phyloP scores from a whole-genome alignment of 2,888 invertebrate genomes.

The Sycophila texana region DNA sequence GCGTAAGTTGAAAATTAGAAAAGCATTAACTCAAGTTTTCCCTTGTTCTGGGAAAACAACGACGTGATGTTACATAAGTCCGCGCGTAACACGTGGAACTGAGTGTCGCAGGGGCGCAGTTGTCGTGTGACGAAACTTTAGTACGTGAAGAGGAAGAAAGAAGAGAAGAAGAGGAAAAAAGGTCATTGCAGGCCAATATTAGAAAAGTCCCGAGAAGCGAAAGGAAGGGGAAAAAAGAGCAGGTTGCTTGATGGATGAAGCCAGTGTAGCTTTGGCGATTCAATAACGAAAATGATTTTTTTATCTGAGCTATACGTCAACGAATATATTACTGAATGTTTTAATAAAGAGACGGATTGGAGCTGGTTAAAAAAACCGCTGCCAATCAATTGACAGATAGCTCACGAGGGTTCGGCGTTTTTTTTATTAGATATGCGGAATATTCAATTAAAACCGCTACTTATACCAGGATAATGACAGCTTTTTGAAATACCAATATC shows the following conservation, averaged over 20 bases:
- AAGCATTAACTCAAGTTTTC: not conserved
- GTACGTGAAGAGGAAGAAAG: not conserved
- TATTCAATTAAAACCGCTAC: too few relatives aligned
- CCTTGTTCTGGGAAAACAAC: not conserved
- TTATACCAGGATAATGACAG: too few relatives aligned
- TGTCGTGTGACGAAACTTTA: slow-evolving; percentile 22
- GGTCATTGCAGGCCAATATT: slow-evolving; percentile 45
- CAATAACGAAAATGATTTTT: not conserved
- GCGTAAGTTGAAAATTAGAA: slow-evolving; percentile 13
- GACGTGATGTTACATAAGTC: slow-evolving; percentile 58
- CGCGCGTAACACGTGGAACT: slow-evolving; percentile 61
- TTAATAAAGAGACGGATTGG: too few relatives aligned
- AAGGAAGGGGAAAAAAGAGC: not conserved
- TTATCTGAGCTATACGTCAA: too few relatives aligned
- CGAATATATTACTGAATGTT: too few relatives aligned
- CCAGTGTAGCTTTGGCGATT: not conserved
- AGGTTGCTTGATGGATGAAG: not conserved
- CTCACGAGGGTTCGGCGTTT: too few relatives aligned
- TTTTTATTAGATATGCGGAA: too few relatives aligned
- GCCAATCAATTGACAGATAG: too few relatives aligned
- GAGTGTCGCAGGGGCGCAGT: slow-evolving; percentile 28
- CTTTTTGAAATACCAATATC: too few relatives aligned
- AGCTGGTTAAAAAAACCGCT: too few relatives aligned
- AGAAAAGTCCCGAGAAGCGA: slow-evolving; percentile 48
- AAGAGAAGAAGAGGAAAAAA: slow-evolving; percentile 31